Evolutionary conservation across 92 coral and sea anemone species (phyloP).

Genomic region (Zoanthus solanderi): DNA sequence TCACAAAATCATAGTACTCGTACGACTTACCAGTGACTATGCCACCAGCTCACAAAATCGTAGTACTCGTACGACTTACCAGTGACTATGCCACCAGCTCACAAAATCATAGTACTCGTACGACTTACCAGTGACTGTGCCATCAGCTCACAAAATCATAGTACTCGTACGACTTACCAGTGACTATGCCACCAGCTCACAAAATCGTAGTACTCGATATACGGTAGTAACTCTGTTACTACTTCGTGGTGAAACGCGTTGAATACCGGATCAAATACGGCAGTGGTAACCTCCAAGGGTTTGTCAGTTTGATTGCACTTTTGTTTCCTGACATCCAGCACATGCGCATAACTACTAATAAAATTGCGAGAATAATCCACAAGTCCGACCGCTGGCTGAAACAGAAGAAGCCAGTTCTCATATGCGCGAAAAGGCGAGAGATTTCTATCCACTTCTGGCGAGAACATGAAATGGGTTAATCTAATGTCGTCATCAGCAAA

Average conservation of each 20-base stretch:
- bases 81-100: too few relatives aligned
- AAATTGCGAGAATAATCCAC: background rate
- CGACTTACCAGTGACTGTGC: too few relatives aligned
- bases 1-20: too few relatives aligned
- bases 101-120: too few relatives aligned
- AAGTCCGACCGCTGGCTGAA: conserved; percentile 38
- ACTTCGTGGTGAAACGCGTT: conserved; percentile 29
- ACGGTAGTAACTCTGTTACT: conserved; percentile 33
- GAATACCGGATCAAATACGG: conserved; percentile 26
- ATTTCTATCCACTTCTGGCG: background rate
- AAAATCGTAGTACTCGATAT: conserved; percentile 15
- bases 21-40: too few relatives aligned
- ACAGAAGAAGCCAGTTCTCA: conserved; percentile 25
- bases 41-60: too few relatives aligned
- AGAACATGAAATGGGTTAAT: background rate
- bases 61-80: too few relatives aligned
- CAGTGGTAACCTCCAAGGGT: background rate
- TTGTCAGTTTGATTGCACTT: background rate
- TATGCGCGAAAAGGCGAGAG: conserved; percentile 19
- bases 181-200: conserved; percentile 32
- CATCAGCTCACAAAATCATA: too few relatives aligned
- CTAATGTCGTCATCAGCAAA: conserved; percentile 28
- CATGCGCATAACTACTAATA: conserved; percentile 9
- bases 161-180: background rate
- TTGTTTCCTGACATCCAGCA: background rate